Evolutionary conservation across 2,888 invertebrate species (phyloP), one percentile per base, ranked within the genome.

Genomic region (Drymonia ruficornis): DNA sequence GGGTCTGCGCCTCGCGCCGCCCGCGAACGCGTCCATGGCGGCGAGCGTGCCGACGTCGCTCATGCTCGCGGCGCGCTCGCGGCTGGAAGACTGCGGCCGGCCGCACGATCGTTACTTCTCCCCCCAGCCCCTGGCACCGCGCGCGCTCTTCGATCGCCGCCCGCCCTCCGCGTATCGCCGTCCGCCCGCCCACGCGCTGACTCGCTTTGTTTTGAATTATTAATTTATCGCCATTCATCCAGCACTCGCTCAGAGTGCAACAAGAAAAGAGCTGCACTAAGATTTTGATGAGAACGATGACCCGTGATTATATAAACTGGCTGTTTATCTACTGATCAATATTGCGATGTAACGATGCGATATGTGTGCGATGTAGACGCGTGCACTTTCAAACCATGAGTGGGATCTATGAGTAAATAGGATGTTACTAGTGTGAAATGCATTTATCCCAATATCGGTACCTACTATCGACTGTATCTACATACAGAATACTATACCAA

Each of bases 1-100:
- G 76, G 88, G 86, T 83, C 89, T 81, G 58, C 91, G 89, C 86
- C 92, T 79, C 76, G 90, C 90, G 86, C 91, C 92, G 89, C 89
- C 91, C 82, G 89, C 91, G 86, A 89, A 92, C 83, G 89, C 91
- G 87, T 90, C 91, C 91, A 89, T 92, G 72, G 89, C 91, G 83
- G 90, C 91, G 85, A 91, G 91, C 89, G 91, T 91, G 84, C 90
- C 92, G 80, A 91, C 92, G 89, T 91, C 91, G 89, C 91, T 85
- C 92, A 92, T 92, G 87, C 86, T 91, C 85, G 81, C 90, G 80
- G 80, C 86, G 82, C 87, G 87, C 93, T 93, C 81, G 86, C 87
- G 82, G 87, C 85, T 89, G 89, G 88, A 89, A 89, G 86, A 91
- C 90, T 89, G 90, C 87, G 88, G 81, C 86, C 86, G 80, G 76